These are phyloP conservation scores for Erythrocercus mccallii DNA, from an alignment of 2,113 vertebrate species.

Conservation along the genomic window DNA sequence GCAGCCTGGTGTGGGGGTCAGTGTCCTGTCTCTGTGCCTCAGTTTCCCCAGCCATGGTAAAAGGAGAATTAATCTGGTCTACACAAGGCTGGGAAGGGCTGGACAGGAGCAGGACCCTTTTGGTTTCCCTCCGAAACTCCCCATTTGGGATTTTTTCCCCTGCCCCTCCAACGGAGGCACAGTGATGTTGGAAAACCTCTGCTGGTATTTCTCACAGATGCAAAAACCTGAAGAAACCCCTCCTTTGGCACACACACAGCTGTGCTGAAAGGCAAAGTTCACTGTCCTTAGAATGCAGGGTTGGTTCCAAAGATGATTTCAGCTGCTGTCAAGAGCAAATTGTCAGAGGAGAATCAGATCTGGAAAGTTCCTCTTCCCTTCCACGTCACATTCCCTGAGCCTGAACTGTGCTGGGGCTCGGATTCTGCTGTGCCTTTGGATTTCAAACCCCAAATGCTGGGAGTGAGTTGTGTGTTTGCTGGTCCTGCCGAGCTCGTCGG, in stretches of 20 bases:
- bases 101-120: not conserved
- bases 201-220: not conserved
- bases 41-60: not conserved
- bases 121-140: not conserved
- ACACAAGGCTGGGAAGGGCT: not conserved
- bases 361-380: not conserved
- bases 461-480: not conserved
- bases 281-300: not conserved
- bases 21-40: not conserved
- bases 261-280: not conserved
- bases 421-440: not conserved
- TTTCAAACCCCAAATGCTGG: not conserved
- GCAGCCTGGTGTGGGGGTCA: not conserved
- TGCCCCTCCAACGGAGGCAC: rapidly evolving
- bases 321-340: not conserved
- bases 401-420: not conserved
- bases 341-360: not conserved
- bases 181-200: rapidly evolving
- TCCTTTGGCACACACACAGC: not conserved
- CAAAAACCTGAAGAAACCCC: not conserved
- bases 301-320: slow-evolving; percentile 45
- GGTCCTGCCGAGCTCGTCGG: not conserved
- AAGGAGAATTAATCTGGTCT: not conserved
- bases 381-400: not conserved
- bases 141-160: not conserved